Evolutionary conservation across 92 coral and sea anemone genomes (phyloP).

Genomic region (Heteractis magnifica): DNA sequence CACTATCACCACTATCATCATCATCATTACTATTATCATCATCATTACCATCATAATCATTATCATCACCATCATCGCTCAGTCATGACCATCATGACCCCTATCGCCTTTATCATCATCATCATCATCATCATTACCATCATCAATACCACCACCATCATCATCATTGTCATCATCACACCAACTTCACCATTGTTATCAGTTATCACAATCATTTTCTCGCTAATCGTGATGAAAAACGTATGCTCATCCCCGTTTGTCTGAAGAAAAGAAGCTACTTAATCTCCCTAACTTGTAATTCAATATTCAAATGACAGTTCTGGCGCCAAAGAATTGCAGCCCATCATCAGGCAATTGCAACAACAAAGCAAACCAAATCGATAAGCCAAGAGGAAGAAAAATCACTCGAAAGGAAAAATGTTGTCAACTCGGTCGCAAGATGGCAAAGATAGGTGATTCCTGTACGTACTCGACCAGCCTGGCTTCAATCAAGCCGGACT

Average conservation of each 20-base stretch:
- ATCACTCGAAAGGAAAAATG: constrained; percentile 41
- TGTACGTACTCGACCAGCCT: constrained; percentile 52
- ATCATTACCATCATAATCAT: not conserved
- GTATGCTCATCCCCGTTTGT: not conserved
- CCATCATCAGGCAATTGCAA: not conserved
- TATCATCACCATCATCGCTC: not conserved
- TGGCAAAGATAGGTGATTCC: constrained; percentile 84
- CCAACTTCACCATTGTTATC: not conserved
- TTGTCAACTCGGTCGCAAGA: constrained; percentile 69
- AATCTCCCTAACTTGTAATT: no score
- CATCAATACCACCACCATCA: not conserved
- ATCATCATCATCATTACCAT: not conserved
- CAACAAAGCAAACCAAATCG: constrained; percentile 13
- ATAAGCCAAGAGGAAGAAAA: constrained; percentile 12
- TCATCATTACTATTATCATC: not conserved
- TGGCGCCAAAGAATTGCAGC: not conserved
- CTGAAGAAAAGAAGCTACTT: not conserved
- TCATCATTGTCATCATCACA: not conserved
- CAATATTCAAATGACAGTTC: not conserved
- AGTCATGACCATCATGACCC: not conserved
- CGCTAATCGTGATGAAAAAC: no score
- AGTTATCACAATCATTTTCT: no score
- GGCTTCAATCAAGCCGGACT: constrained; percentile 53
- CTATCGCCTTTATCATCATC: not conserved
- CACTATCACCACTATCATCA: not conserved